Base-by-base conservation (phyloP, 2,113 vertebrate genomes). In the Chloebia gouldiae region DNA sequence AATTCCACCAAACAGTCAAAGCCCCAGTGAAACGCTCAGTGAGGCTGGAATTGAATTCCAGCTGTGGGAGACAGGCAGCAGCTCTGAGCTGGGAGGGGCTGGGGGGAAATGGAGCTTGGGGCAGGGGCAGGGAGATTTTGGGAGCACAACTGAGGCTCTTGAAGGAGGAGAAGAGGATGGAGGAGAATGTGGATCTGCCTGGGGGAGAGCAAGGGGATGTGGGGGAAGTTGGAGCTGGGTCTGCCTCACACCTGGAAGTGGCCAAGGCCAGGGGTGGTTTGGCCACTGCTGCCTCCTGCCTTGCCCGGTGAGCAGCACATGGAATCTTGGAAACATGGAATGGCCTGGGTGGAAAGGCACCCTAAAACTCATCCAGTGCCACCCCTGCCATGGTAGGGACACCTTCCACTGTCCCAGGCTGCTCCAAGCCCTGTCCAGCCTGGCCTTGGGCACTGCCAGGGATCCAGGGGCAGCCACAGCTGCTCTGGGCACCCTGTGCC, bases 291-390 rank as follows among this genome's bases (percentile, higher is more conserved):
- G 35, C 37, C 50, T 40, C 59, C 70, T 24, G 70, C 50, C 60
- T n/a, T 75, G 40, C n/a, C 23, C 40, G 69, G 59, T 19, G 59
- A 65, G 81, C 40, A 45, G 27, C 68, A 63, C 27, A 4, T 18
- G 42, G 60, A 49, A 12, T 40, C 9, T 15, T 1, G 3, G 44
- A 45, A 24, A 10, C 17, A 25, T 33, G 39, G 68, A 75, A 57
- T 31, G 10, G 15, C 3, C 3, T 57, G 37, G 50, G 18, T 22
- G 1, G 5, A 2, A 24, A 64, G 10, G 15, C 15, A 24, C 10
- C 4, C 1, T 8, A 25, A 57, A 81, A 0, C 23, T 0, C 37
- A 50, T 3, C 14, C 15, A 3, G 2, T 19, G 0, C 35, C 59
- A 57, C 15, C 7, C 17, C 56, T 49, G 16, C 49, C 50, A 7